Conservation (phyloP, 2,888 invertebrate species). For the Leucoptera coffeella region DNA sequence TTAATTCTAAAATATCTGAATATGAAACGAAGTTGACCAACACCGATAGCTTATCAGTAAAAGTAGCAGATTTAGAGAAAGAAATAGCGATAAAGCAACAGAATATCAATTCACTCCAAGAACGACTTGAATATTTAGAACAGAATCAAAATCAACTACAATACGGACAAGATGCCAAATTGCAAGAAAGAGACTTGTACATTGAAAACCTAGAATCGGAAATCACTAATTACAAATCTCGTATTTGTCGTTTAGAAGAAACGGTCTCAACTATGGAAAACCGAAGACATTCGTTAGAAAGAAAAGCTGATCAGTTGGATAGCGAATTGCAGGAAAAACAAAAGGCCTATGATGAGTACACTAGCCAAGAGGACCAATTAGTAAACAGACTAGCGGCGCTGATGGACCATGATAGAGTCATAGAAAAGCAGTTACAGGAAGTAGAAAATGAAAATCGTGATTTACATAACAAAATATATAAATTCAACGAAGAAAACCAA, state of each 20-base stretch:
- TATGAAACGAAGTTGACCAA: constrained; percentile 36
- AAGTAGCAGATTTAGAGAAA: constrained; percentile 26
- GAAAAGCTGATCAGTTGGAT: constrained; percentile 56
- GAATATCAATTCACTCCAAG: constrained; percentile 22
- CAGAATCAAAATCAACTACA: constrained; percentile 27
- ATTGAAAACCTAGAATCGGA: constrained; percentile 68
- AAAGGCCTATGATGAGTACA: constrained; percentile 52
- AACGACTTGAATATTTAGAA: constrained; percentile 23
- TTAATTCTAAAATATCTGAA: constrained; percentile 32
- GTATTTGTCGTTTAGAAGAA: constrained; percentile 61
- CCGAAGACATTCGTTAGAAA: constrained; percentile 52
- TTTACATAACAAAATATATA: constrained; percentile 45
- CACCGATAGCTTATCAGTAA: constrained; percentile 25
- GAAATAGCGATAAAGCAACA: constrained; percentile 28
- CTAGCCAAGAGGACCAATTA: constrained; percentile 57
- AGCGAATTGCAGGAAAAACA: constrained; percentile 55
- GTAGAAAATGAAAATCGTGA: constrained; percentile 51
- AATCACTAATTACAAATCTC: constrained; percentile 56
- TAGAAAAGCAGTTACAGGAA: constrained; percentile 58
- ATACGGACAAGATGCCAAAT: constrained; percentile 57
- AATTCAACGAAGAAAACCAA: constrained; percentile 45
- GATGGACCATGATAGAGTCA: constrained; percentile 56
- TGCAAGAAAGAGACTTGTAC: constrained; percentile 68
- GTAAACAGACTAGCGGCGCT: constrained; percentile 57
- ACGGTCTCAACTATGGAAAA: constrained; percentile 57